These are phyloP conservation scores for Hippocampus barbouri DNA, from an alignment of 2,113 vertebrate genomes.

Conservation along the genomic window DNA sequence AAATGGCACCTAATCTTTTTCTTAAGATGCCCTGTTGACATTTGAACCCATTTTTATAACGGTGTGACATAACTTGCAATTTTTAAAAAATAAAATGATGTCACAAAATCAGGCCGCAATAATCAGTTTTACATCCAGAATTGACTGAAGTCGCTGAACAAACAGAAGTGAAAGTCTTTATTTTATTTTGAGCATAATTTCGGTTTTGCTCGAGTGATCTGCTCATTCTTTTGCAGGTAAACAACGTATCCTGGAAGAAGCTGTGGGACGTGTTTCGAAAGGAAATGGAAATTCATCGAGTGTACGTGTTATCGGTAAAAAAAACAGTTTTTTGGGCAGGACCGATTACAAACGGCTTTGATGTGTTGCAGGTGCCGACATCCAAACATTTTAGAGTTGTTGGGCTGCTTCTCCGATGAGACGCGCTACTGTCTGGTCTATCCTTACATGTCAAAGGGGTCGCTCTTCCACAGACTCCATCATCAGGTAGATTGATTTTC, in stretches of 20 bases:
- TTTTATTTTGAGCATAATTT: not conserved
- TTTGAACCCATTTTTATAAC: not conserved
- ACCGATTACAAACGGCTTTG: accelerated
- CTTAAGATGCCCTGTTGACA: not conserved
- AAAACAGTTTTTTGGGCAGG: not conserved
- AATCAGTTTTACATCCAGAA: no score
- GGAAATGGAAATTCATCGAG: conserved; percentile 71
- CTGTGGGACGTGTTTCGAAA: conserved; percentile 73
- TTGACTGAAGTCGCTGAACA: not conserved
- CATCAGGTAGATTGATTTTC: conserved; percentile 29
- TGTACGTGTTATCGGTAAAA: conserved; percentile 58
- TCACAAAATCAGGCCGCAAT: no score
- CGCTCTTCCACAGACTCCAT: conserved; percentile 69
- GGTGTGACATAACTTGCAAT: no score
- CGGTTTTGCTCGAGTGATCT: not conserved
- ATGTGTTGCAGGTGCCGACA: conserved; percentile 58
- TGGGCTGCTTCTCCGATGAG: conserved; percentile 63
- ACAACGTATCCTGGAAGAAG: conserved; percentile 53
- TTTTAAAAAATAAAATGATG: no score
- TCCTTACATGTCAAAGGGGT: conserved; percentile 72
- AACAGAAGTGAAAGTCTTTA: not conserved
- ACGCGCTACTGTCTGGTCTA: conserved; percentile 68
- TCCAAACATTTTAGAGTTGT: conserved; percentile 67
- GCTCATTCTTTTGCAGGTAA: conserved; percentile 32
- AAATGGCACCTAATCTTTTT: not conserved